These are phyloP conservation scores for Papilio protenor DNA, from an alignment of 2,888 invertebrate species.

Conservation along the genomic window DNA sequence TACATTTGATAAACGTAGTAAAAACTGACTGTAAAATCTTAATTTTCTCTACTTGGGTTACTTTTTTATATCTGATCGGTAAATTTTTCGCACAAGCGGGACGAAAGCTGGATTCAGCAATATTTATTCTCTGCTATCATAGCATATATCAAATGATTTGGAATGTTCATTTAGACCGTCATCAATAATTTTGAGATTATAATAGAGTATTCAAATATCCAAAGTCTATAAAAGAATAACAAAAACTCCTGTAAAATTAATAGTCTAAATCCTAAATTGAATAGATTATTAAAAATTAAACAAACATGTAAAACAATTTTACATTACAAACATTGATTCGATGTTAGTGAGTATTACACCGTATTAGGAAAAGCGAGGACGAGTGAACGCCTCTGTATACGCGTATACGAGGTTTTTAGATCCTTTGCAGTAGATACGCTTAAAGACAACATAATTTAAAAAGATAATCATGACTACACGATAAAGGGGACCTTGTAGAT, in stretches of 20 bases:
- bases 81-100: no score
- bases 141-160: not conserved
- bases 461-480: not conserved
- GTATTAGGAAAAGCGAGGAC: conserved; percentile 19
- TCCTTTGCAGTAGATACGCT: not conserved
- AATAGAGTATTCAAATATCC: not conserved
- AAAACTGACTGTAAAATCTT: not conserved
- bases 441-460: not conserved
- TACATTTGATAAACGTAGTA: not conserved
- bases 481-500: not conserved
- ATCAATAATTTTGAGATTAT: no score
- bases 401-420: not conserved
- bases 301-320: not conserved
- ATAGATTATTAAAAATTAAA: not conserved
- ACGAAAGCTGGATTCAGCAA: no score
- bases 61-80: not conserved
- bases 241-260: not conserved
- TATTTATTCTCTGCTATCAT: not conserved
- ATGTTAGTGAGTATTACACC: conserved; percentile 4
- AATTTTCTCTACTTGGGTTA: not conserved
- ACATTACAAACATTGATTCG: not conserved
- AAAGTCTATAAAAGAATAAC: not conserved
- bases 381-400: not conserved
- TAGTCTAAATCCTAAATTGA: not conserved
- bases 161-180: no score